Conservation (phyloP, 2,797 vertebrate species). For the Oreochromis mossambicus region DNA sequence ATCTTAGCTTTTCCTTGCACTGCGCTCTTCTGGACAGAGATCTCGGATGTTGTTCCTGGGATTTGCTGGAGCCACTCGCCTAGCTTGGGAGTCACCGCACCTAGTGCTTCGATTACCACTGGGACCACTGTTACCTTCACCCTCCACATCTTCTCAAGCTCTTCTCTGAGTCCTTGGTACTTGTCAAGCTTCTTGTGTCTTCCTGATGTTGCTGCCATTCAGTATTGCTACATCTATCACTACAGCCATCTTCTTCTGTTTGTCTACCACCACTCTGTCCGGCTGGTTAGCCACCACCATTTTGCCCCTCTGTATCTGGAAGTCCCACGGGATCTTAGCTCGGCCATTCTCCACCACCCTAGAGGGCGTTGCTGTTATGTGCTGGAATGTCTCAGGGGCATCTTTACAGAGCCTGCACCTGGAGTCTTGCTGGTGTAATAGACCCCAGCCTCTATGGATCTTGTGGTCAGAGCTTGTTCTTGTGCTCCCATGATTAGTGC, state of each 20-base stretch:
- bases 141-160: background rate
- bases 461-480: background rate
- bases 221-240: background rate
- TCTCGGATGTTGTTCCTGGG: background rate
- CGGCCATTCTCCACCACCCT: background rate
- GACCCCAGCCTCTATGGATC: background rate
- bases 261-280: background rate
- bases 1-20: background rate
- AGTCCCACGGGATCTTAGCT: background rate
- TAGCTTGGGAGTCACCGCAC: background rate
- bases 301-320: background rate
- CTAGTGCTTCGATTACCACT: background rate
- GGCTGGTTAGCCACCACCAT: background rate
- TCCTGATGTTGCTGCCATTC: background rate
- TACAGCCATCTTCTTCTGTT: background rate
- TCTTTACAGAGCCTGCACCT: background rate
- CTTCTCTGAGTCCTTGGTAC: background rate
- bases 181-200: background rate
- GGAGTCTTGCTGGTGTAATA: background rate
- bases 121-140: background rate
- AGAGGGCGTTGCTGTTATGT: background rate
- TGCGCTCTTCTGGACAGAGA: background rate
- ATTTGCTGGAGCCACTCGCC: background rate
- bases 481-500: background rate
- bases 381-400: background rate